These are phyloP conservation scores for Dyspetes luteomarginatus DNA, from an alignment of 2,888 invertebrate species.

Conservation along the genomic window DNA sequence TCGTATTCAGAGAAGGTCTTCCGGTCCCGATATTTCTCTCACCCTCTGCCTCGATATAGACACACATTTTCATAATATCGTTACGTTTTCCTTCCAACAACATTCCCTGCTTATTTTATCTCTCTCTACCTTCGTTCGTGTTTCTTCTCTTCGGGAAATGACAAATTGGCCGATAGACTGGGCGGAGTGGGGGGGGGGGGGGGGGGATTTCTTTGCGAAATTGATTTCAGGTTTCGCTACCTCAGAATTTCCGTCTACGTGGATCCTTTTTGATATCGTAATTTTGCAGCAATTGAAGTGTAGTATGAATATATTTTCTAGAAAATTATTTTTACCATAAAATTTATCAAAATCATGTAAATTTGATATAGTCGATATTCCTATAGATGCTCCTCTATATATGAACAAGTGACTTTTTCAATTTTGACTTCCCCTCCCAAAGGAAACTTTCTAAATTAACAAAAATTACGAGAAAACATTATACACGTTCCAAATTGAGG, in stretches of 20 bases:
- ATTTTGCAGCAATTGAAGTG: background rate
- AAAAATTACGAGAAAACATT: no score
- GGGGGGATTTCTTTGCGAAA: slow-evolving; percentile 12
- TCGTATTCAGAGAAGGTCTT: slow-evolving; percentile 21
- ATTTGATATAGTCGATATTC: no score
- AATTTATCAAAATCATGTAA: no score
- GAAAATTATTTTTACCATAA: no score
- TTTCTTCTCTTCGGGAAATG: slow-evolving; percentile 27
- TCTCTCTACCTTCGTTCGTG: slow-evolving; percentile 12
- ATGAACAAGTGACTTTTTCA: no score
- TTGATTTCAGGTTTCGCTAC: slow-evolving; percentile 38
- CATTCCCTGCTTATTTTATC: slow-evolving; percentile 41
- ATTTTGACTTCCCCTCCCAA: no score
- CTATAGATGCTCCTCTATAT: no score
- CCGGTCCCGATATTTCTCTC: slow-evolving; percentile 46
- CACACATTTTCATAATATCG: slow-evolving; percentile 58
- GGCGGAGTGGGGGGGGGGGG: background rate
- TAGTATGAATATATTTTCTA: background rate
- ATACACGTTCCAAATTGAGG: no score
- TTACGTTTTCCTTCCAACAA: slow-evolving; percentile 33
- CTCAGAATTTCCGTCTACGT: background rate
- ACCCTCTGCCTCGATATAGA: slow-evolving; percentile 34
- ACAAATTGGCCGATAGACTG: slow-evolving; percentile 40
- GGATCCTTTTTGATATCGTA: slow-evolving; percentile 2
- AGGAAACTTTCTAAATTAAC: no score